Evolutionary conservation across 2,113 vertebrate species (phyloP).

Genomic region (Thermophis baileyi): DNA sequence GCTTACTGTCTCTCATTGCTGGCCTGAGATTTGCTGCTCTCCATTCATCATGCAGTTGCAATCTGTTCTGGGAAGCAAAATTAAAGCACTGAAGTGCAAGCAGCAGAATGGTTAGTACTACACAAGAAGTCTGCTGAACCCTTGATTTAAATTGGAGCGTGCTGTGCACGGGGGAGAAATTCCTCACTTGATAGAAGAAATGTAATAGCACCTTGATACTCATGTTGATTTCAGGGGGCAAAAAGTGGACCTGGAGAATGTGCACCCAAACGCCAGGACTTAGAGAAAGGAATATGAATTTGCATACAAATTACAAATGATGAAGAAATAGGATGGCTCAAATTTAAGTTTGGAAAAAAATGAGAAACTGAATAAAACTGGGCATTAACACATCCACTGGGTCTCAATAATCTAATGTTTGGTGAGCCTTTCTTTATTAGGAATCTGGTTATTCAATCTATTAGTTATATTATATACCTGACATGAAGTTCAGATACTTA

Average conservation of each 20-base stretch:
- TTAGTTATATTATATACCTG: neutral
- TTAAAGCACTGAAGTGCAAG: conserved; percentile 19
- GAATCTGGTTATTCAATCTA: neutral
- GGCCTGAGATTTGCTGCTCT: conserved; percentile 23
- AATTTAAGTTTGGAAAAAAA: neutral
- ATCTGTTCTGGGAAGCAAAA: conserved; percentile 39
- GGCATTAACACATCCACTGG: neutral
- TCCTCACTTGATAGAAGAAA: neutral
- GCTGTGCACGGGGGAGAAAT: too few species aligned
- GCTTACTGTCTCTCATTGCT: conserved; percentile 19
- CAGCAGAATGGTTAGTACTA: conserved; percentile 8
- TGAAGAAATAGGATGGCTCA: neutral
- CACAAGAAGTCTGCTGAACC: neutral
- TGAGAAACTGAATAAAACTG: neutral
- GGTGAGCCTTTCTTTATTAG: neutral
- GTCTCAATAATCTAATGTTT: neutral
- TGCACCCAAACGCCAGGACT: neutral
- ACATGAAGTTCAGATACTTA: neutral
- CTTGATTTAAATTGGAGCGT: conserved; percentile 9
- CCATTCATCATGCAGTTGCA: conserved; percentile 6
- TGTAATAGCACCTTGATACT: neutral
- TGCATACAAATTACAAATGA: neutral
- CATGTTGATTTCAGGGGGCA: neutral
- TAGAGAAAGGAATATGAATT: neutral
- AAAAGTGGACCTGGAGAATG: neutral